Base-by-base conservation (phyloP, 2,888 invertebrate genomes). In the Terebella lapidaria region DNA sequence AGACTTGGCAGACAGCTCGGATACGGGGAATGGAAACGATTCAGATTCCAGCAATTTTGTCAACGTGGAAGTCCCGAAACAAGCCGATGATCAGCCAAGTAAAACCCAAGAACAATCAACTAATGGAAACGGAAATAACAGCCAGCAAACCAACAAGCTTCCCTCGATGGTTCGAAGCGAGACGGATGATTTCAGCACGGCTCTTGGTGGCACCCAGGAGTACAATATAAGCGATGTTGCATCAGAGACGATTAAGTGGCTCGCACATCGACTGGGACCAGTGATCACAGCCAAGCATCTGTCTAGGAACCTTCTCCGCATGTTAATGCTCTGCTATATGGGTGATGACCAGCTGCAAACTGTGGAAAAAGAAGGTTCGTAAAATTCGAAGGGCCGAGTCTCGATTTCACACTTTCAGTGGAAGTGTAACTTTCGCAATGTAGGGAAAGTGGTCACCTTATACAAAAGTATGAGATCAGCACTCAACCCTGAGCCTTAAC, bases 241-340 rank as follows among this genome's bases (percentile, higher is more conserved):
- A 0, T 68, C 72, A 1, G 79, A 80, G 42, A 78, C 73, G 47
- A 70, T 80, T 24, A 87, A 92, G 63, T 96, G 96, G 95, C 76
- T 97, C 61, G 89, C 94, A 0, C 92, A 94, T 81, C 86, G 94
- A 65, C 82, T 97, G 22, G 97, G 97, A 0, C 96, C 97, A 0
- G 92, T 96, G 53, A 84, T 97, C 26, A 93, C 94, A 0, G 92
- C 95, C 46, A 87, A 91, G 69, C 89, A 92, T 82, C 84, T 97
- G 28, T 91, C 94, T 0, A 86, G 92, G 62, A 95, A 95, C 83
- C 84, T 99, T 66, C 83, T 97, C 15, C 87, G 94, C 74, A 94
- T 97, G 91, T 82, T 97, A 57, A 91, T 94, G 0, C 81, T 96
- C 2, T 97, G 96, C 80, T 97, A 94, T 77, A 88, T 92, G 25